Conservation (phyloP, 2,797 vertebrate genomes). For the Chaetodon trifasciatus region DNA sequence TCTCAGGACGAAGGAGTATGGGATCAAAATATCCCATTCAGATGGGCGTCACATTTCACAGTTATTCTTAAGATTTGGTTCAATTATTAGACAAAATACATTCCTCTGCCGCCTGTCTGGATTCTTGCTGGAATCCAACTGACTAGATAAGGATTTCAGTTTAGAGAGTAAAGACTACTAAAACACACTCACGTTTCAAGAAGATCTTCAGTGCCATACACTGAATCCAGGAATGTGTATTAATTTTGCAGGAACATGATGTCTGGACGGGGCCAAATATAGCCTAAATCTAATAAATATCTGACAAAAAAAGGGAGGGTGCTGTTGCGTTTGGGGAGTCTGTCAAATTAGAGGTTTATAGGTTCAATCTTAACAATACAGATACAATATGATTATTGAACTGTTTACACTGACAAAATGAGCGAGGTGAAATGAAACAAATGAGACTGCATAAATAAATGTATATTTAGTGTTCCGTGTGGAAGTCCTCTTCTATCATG, state of each 20-base stretch:
- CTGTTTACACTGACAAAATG: too few relatives aligned
- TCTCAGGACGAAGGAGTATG: constrained; percentile 59
- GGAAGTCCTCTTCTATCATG: background rate
- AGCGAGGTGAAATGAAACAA: too few relatives aligned
- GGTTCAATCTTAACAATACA: constrained; percentile 15
- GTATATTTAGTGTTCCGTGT: background rate
- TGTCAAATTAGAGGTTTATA: background rate
- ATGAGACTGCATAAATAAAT: background rate
- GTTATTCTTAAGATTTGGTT: constrained; percentile 82
- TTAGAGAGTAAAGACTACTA: constrained; percentile 57
- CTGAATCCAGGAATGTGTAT: constrained; percentile 60
- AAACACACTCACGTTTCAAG: constrained; percentile 73
- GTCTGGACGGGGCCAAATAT: constrained; percentile 62
- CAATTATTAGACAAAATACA: constrained; percentile 84
- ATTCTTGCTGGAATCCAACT: constrained; percentile 65
- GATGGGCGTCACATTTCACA: constrained; percentile 76
- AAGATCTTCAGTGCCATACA: constrained; percentile 47
- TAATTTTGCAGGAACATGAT: constrained; percentile 60
- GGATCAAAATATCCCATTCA: constrained; percentile 76
- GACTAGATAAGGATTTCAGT: constrained; percentile 69
- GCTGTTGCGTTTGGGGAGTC: background rate
- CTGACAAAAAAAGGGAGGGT: constrained; percentile 19
- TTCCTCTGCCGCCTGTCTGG: constrained; percentile 74
- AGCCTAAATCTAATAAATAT: constrained; percentile 51
- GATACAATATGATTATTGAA: background rate